A percentile compares a stretch with the other conserved stretches of the same genome.
These are phyloP conservation scores for Eueides isabella DNA, from an alignment of 1,140 invertebrate species.

Conservation along the genomic window DNA sequence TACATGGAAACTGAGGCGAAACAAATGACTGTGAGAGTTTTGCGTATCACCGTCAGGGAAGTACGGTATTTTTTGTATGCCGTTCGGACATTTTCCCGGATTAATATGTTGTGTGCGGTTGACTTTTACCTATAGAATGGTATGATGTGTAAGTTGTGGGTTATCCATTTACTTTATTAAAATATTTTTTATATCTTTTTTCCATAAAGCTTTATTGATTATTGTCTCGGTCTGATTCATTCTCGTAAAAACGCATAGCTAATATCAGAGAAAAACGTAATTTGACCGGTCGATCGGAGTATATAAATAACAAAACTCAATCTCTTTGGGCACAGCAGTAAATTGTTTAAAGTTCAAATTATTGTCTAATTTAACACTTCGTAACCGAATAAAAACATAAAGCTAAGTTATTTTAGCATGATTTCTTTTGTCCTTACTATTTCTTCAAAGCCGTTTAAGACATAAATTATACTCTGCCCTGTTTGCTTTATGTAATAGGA, in stretches of 20 bases:
- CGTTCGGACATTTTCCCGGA: slow-evolving; percentile 20
- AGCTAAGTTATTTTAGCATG: no score
- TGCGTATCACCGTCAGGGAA: slow-evolving; percentile 33
- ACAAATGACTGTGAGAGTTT: slow-evolving; percentile 35
- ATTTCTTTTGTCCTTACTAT: no score
- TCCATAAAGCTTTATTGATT: background rate
- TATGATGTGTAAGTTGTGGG: background rate
- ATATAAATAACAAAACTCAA: no score
- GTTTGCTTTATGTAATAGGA: background rate
- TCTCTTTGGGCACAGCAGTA: no score
- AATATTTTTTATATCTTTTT: background rate
- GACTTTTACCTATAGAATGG: background rate
- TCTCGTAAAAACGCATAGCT: no score
- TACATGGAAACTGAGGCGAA: slow-evolving; percentile 48
- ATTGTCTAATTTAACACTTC: no score
- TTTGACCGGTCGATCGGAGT: no score
- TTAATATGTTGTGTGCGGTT: background rate
- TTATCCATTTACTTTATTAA: background rate
- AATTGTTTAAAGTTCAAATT: no score
- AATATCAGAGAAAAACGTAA: no score
- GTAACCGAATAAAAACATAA: no score
- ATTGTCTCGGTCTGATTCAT: no score
- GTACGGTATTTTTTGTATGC: slow-evolving; percentile 30
- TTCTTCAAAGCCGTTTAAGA: no score
- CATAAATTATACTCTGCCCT: background rate